Conservation (phyloP, 2,113 vertebrate genomes). For the Carassius carassius region DNA sequence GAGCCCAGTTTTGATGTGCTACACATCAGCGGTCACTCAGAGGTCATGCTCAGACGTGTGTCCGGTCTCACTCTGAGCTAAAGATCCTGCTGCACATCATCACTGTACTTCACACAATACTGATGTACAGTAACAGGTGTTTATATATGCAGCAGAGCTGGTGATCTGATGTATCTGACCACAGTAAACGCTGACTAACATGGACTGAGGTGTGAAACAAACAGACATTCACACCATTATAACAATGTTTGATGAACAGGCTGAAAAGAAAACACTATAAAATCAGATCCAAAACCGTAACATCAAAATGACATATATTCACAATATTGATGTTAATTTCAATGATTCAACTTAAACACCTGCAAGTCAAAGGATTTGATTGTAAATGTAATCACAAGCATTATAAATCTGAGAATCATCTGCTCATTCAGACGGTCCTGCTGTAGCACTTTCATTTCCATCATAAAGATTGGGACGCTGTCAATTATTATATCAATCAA, state of each 20-base stretch:
- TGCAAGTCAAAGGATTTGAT: background rate
- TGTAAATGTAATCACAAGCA: background rate
- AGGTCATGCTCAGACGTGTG: slow-evolving; percentile 52
- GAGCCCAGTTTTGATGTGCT: background rate
- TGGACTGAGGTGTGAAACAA: background rate
- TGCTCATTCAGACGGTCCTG: too few relatives aligned
- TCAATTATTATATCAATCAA: slow-evolving; percentile 22
- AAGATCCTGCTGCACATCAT: background rate
- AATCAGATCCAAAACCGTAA: background rate
- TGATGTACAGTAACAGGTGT: background rate
- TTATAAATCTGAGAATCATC: background rate
- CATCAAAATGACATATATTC: background rate
- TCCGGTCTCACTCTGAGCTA: background rate
- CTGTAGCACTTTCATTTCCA: background rate
- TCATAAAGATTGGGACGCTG: background rate
- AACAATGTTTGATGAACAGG: too few relatives aligned
- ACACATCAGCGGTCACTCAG: background rate
- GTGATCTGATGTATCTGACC: background rate
- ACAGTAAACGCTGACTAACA: background rate
- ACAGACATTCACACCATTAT: background rate
- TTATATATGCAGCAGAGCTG: too few relatives aligned
- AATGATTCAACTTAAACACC: background rate
- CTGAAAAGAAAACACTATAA: background rate
- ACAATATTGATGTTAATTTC: too few relatives aligned
- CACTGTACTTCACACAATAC: background rate